phyloP scores from a whole-genome alignment of 2,113 vertebrate genomes.

The Megaleporinus macrocephalus region DNA sequence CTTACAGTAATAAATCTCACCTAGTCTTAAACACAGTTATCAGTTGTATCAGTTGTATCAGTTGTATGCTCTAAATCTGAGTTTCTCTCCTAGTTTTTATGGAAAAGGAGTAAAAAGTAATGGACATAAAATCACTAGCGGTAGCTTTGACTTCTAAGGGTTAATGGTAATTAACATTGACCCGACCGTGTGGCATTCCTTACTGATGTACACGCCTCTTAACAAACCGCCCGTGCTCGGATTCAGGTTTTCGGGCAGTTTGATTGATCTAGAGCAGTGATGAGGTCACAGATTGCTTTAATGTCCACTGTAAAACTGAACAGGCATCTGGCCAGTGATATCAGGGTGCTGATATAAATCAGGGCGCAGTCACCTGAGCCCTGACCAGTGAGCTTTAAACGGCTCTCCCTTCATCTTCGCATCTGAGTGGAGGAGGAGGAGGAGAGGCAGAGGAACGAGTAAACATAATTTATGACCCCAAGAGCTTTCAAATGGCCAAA shows the following conservation, averaged over 20 bases:
- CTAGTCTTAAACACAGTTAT: too few relatives aligned
- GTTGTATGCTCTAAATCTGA: too few relatives aligned
- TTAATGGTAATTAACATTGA: background rate
- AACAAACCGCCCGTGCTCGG: background rate
- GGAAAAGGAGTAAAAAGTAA: too few relatives aligned
- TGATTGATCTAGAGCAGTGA: conserved; percentile 42
- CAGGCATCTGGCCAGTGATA: conserved; percentile 27
- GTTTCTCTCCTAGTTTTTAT: too few relatives aligned
- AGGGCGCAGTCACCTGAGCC: conserved; percentile 38
- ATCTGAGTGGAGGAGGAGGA: conserved; percentile 5
- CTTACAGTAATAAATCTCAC: too few relatives aligned
- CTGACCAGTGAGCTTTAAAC: conserved; percentile 9
- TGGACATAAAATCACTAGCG: too few relatives aligned
- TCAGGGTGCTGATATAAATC: conserved; percentile 54
- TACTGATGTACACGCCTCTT: background rate
- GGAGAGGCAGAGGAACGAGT: conserved; percentile 40
- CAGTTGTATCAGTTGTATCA: too few relatives aligned
- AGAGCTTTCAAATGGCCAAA: conserved; percentile 61
- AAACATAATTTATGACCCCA: conserved; percentile 65
- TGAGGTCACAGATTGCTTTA: conserved; percentile 55
- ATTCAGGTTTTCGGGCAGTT: background rate
- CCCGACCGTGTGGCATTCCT: background rate
- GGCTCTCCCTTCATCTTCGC: background rate
- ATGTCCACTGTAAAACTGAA: conserved; percentile 46
- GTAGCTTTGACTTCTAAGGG: too few relatives aligned